Percentiles rank a stretch among this genome's conserved stretches.
Conservation (phyloP, 2,797 vertebrate species). For the Clarias fuscus region DNA sequence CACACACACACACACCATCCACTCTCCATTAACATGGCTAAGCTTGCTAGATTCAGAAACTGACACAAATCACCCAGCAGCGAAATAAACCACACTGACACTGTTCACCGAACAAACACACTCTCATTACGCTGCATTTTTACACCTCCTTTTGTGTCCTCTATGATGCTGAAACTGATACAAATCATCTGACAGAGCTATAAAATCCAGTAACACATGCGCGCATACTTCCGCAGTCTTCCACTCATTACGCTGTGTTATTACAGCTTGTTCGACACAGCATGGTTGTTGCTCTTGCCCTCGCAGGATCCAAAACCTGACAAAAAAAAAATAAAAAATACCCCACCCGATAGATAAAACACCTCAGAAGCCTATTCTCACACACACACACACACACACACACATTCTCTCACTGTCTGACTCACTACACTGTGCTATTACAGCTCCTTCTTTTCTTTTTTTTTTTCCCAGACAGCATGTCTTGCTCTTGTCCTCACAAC, state of each 20-base stretch:
- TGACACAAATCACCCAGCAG: slow-evolving; percentile 14
- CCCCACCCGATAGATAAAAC: neutral
- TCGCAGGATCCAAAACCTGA: slow-evolving; percentile 2
- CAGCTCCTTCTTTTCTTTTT: neutral
- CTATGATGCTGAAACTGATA: slow-evolving; percentile 21
- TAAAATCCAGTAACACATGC: slow-evolving; percentile 20
- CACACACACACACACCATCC: slow-evolving; percentile 8
- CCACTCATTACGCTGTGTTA: slow-evolving; percentile 4
- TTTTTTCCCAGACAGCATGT: neutral
- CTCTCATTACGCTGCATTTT: neutral
- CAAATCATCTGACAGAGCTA: slow-evolving; percentile 15
- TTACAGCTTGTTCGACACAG: slow-evolving; percentile 22
- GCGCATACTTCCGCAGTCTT: neutral
- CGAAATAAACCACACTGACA: slow-evolving; percentile 10
- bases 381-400: slow-evolving; percentile 11
- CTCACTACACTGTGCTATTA: neutral
- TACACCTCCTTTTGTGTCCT: slow-evolving; percentile 13
- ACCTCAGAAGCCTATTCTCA: neutral
- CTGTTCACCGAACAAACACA: slow-evolving; percentile 12
- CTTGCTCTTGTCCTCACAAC: slow-evolving; percentile 26
- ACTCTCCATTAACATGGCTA: slow-evolving; percentile 41
- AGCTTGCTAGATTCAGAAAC: slow-evolving; percentile 25
- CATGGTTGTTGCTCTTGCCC: neutral
- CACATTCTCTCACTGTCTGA: neutral
- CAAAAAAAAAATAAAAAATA: neutral